Evolutionary conservation across 2,797 vertebrate species (phyloP).

Genomic region (Rhinichthys osculus): DNA sequence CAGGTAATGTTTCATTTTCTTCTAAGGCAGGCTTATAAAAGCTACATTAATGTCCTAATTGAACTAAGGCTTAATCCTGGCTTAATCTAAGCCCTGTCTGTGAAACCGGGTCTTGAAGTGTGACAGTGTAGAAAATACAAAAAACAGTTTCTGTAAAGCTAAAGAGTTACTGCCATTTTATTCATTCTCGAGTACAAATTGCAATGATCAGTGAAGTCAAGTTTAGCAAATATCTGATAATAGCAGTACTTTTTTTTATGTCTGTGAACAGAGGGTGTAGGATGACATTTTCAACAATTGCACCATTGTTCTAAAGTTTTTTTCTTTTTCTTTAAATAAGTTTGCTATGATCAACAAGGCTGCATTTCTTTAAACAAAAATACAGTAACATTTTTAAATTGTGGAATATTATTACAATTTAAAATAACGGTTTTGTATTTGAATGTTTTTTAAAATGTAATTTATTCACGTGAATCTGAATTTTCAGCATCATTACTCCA

Average conservation of each 20-base stretch:
- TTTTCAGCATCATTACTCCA: not conserved
- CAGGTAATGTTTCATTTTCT: no score
- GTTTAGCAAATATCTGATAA: constrained; percentile 4
- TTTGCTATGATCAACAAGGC: not conserved
- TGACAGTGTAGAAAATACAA: not conserved
- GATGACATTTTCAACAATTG: not conserved
- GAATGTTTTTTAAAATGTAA: not conserved
- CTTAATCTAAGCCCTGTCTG: no score
- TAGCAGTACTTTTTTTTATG: not conserved
- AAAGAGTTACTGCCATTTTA: not conserved
- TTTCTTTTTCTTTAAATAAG: not conserved
- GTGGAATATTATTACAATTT: not conserved
- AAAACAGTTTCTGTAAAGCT: not conserved
- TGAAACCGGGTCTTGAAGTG: not conserved
- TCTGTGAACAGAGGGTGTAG: not conserved
- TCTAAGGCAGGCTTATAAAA: no score
- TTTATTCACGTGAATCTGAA: not conserved
- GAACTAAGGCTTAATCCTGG: no score
- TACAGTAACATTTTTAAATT: not conserved
- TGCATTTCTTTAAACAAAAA: not conserved
- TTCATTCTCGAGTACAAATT: not conserved
- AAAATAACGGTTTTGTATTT: not conserved
- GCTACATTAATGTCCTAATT: no score
- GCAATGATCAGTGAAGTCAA: not conserved
- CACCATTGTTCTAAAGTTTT: not conserved